Base-by-base conservation (phyloP, 2,888 invertebrate species). In the Rhyacophila evoluta region DNA sequence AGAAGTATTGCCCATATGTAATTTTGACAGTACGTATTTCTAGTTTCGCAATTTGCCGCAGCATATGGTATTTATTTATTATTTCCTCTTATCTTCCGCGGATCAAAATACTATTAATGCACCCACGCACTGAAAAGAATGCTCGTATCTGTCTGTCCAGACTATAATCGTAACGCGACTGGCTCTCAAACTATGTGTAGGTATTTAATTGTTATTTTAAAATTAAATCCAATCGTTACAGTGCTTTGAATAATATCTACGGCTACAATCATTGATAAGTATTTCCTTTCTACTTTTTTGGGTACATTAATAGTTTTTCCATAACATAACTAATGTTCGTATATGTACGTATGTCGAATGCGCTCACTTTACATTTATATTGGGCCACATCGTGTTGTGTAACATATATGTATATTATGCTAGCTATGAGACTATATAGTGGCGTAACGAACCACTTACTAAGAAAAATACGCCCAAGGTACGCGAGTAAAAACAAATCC, bases 41-140 rank as follows among this genome's bases (percentile, higher is more conserved):
- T 2, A 15, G 15, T 41, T 41, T 12, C 15, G 41, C 15, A 8
- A 41, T 41, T n/a, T 19, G 55, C 25, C 6, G 2, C 6, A 25
- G 19, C 19, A 25, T 55, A 19, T 25, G 10, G 19, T 55, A 19
- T 19, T 15, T 55, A 19, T 55, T 55, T 55, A 39, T 55, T 55
- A 25, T 19, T 6, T 33, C 29, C 2, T 33, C 25, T 25, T 55
- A 55, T 25, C 29, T 33, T 33, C 6, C 2, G 29, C 2, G 2
- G 6, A 6, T 33, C 2, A 55, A 55, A 55, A 55, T 55, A 55
- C 10, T 55, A 12, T 39, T 39, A 19, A 4, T 55, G 8, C 55
- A 55, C 55, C 55, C 55, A 55, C 55, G 55, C 55, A 25, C 19
- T 8, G 55, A 55, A 55, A 55, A 19, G 55, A 55, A 55, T 55